These are phyloP conservation scores for Myxocyprinus asiaticus DNA, from an alignment of 2,113 vertebrate species.

Conservation along the genomic window DNA sequence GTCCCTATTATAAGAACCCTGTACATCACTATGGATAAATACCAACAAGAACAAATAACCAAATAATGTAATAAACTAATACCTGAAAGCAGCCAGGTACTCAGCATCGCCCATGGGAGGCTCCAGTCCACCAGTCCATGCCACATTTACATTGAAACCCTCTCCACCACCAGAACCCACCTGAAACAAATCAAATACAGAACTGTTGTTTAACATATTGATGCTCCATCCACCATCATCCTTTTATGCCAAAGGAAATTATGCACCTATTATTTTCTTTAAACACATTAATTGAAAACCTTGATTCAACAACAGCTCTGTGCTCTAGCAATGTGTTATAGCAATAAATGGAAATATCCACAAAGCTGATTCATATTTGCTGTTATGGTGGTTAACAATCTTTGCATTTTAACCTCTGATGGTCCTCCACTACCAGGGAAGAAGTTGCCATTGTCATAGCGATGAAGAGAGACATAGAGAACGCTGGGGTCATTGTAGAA, in stretches of 20 bases:
- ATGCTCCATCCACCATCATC: neutral
- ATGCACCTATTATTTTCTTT: too few relatives aligned
- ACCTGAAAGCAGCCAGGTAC: constrained; percentile 95
- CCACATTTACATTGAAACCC: constrained; percentile 92
- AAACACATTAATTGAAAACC: neutral
- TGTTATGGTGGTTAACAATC: neutral
- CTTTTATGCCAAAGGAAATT: too few relatives aligned
- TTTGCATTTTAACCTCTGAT: constrained; percentile 31
- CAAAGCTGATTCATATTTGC: neutral
- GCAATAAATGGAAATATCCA: too few relatives aligned
- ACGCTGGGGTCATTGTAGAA: constrained; percentile 90
- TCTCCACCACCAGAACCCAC: constrained; percentile 86
- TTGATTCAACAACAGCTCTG: neutral
- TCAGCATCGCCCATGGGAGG: constrained; percentile 95
- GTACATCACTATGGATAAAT: neutral
- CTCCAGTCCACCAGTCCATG: constrained; percentile 91
- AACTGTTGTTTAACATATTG: constrained; percentile 4
- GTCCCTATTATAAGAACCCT: too few relatives aligned
- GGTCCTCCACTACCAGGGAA: constrained; percentile 91
- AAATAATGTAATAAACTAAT: neutral
- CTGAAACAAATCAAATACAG: constrained; percentile 63
- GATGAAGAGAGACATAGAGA: constrained; percentile 92
- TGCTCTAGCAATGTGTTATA: neutral
- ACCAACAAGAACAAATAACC: neutral
- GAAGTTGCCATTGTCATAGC: constrained; percentile 89